Evolutionary conservation across 2,797 vertebrate genomes (phyloP), one percentile per base, ranked within the genome.

Genomic region (Salarias fasciatus): DNA sequence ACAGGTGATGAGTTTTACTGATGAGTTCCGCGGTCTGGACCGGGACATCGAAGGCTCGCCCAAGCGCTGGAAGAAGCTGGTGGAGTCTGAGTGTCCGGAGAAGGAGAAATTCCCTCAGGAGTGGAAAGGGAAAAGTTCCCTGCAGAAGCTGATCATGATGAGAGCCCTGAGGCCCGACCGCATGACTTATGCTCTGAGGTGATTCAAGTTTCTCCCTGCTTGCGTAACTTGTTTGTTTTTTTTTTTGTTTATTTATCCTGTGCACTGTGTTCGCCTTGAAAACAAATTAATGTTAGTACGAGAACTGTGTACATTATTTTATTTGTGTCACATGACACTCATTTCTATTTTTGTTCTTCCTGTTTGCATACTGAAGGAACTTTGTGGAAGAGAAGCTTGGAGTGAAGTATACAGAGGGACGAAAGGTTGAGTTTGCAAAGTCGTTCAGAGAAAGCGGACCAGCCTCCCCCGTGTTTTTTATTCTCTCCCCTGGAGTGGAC

Each of bases 141-240:
- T 93, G 36, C 90, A 94, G 81, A 96, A 93, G 47, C 91, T 91
- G 18, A 86, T 93, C 86, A 91, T 94, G 69, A 92, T 89, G 88
- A 89, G 92, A 66, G 92, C 92, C 5, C 86, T 94, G 55, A 88
- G 92, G 53, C 89, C 82, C 0, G 91, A 94, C 55, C 43, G 91
- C 37, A 94, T 94, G 89, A 94, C 92, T 13, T 93, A 93, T 5
- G 91, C 94, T 72, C 83, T 95, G 38, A 92, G 91, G 93, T 93
- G 65, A 51, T 30, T 12, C 35, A 4, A 1, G 3, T n/a, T 13
- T 14, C 24, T 11, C 13, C n/a, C 6, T 31, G 14, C n/a, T n/a
- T 24, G 5, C 30, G 24, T 13, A 13, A 13, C 13, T 13, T 13
- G 13, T 13, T 13, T 13, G 13, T 13, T 13, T 13, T 4, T 5